These are phyloP conservation scores for Agrotis clavis DNA, from an alignment of 2,888 invertebrate genomes.

Conservation along the genomic window DNA sequence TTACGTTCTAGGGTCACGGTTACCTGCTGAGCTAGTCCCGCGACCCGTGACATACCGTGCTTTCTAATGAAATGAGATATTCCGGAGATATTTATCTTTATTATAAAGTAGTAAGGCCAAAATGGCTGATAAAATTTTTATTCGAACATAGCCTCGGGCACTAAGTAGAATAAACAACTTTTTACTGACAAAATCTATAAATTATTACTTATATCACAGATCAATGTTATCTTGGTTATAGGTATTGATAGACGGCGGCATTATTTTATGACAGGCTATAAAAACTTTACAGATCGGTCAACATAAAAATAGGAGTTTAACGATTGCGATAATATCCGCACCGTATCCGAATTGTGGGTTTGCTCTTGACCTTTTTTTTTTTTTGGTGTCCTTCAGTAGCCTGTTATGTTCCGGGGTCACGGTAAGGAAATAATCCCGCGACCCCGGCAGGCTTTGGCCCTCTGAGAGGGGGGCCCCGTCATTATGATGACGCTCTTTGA, in stretches of 20 bases:
- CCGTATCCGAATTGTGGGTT: conserved; percentile 41
- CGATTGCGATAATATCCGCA: conserved; percentile 56
- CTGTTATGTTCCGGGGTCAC: too few relatives aligned
- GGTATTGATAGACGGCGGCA: conserved; percentile 21
- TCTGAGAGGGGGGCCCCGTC: too few relatives aligned
- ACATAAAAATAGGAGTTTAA: conserved; percentile 63
- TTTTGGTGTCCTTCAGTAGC: too few relatives aligned
- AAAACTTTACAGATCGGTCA: conserved; percentile 66
- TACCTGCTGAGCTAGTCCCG: too few relatives aligned
- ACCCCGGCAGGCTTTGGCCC: too few relatives aligned
- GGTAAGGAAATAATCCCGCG: too few relatives aligned
- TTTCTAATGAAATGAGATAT: too few relatives aligned
- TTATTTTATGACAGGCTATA: conserved; percentile 64
- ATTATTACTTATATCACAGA: conserved; percentile 6
- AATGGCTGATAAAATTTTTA: background rate
- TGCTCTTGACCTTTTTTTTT: too few relatives aligned
- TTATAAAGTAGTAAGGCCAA: background rate
- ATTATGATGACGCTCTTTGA: too few relatives aligned
- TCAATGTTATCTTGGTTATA: conserved; percentile 19
- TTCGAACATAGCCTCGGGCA: background rate
- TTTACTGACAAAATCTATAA: background rate
- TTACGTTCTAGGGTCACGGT: too few relatives aligned
- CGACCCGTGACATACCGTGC: too few relatives aligned
- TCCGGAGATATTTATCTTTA: too few relatives aligned
- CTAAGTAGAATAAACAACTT: background rate